Percentiles rank a stretch among this genome's conserved stretches.
Conservation (phyloP, 1,140 invertebrate genomes). For the Forficula auricularia region DNA sequence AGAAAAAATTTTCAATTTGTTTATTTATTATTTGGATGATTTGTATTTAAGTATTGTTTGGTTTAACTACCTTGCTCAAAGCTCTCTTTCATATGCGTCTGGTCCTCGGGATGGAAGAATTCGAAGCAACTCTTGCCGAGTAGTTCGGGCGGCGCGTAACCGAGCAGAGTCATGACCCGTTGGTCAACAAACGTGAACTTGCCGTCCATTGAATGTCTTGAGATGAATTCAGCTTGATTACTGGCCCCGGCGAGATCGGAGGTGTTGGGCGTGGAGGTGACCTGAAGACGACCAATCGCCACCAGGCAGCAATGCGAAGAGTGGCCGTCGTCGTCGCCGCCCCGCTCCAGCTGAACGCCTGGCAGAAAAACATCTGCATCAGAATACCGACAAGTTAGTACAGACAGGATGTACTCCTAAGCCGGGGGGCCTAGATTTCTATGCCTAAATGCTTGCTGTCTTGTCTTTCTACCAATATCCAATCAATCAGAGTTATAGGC, state of each 20-base stretch:
- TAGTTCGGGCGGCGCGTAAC: constrained; percentile 83
- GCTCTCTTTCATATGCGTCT: constrained; percentile 90
- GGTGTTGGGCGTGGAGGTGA: constrained; percentile 87
- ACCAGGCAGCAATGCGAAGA: constrained; percentile 88
- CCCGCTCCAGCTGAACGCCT: constrained; percentile 65
- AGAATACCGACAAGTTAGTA: constrained; percentile 14
- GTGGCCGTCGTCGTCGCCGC: constrained; percentile 54
- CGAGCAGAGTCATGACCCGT: constrained; percentile 73
- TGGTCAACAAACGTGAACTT: constrained; percentile 99
- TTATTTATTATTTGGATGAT: no score
- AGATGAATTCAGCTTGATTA: constrained; percentile 81
- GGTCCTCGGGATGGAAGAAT: constrained; percentile 90
- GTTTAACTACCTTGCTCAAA: constrained; percentile 92
- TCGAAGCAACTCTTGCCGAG: constrained; percentile 90
- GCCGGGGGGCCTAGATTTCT: no score
- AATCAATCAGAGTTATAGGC: no score
- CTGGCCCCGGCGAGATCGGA: constrained; percentile 72
- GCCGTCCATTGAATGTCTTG: constrained; percentile 82
- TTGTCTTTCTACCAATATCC: neutral
- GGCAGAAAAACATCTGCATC: constrained; percentile 35
- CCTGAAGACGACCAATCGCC: constrained; percentile 89
- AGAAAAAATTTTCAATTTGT: no score
- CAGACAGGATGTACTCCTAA: no score
- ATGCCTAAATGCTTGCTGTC: no score
- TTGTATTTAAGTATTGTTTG: no score